phyloP scores from a whole-genome alignment of 2,797 vertebrate species.

The Molothrus aeneus region DNA sequence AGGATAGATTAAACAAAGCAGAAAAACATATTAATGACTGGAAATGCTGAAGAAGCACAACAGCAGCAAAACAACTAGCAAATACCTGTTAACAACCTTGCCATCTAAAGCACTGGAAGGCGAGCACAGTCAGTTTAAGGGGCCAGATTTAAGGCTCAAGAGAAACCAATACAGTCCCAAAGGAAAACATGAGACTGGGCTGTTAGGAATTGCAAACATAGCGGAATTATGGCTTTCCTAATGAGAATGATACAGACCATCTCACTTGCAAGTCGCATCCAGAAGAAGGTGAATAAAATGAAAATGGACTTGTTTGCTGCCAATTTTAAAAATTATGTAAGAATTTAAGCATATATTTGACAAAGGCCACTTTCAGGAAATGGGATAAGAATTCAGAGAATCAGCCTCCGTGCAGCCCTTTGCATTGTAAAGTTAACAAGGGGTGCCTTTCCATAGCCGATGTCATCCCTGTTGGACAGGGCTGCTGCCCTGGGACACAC shows the following conservation, averaged over 20 bases:
- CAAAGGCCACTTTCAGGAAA: neutral
- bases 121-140: neutral
- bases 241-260: neutral
- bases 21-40: neutral
- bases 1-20: slow-evolving; percentile 18
- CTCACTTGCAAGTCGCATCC: neutral
- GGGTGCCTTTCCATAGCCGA: neutral
- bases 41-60: neutral
- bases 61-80: neutral
- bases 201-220: neutral
- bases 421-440: neutral
- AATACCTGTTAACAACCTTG: neutral
- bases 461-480: neutral
- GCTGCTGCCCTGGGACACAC: neutral
- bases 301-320: neutral
- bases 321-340: neutral
- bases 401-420: neutral
- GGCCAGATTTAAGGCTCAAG: neutral
- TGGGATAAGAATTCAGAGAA: neutral
- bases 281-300: neutral
- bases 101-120: neutral
- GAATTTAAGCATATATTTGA: neutral
- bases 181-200: neutral
- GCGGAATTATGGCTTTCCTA: neutral
- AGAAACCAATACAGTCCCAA: neutral